Conservation (phyloP, 2,113 vertebrate species). For the Acanthochromis polyacanthus region DNA sequence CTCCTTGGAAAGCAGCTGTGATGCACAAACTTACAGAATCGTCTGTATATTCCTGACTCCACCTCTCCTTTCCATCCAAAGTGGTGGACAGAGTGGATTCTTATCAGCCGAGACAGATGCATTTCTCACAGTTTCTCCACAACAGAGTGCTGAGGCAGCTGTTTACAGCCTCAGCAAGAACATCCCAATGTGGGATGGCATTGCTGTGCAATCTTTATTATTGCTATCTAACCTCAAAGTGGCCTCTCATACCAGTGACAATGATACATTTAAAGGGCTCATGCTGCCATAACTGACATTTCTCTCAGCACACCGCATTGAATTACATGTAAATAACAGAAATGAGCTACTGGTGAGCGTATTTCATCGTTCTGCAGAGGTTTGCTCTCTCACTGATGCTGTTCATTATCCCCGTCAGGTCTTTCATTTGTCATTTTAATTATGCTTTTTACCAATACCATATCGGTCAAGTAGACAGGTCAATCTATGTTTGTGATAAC, state of each 20-base stretch:
- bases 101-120: conserved; percentile 21
- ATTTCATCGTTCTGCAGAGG: background rate
- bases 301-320: background rate
- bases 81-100: background rate
- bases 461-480: background rate
- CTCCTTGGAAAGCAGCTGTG: background rate
- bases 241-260: background rate
- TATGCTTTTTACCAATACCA: background rate
- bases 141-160: conserved; percentile 23
- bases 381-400: background rate
- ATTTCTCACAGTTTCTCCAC: conserved; percentile 9
- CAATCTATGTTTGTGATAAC: background rate
- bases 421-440: conserved; percentile 13
- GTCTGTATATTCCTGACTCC: background rate
- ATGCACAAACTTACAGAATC: background rate
- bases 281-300: background rate
- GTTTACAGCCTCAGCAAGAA: conserved; percentile 12
- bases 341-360: background rate
- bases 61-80: background rate
- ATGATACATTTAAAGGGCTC: conserved; percentile 1
- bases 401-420: background rate
- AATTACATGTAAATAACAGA: conserved; percentile 6
- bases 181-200: background rate
- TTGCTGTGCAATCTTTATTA: conserved; percentile 2
- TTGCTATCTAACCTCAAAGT: conserved; percentile 13